Base-by-base conservation (phyloP, 2,888 invertebrate genomes). In the Acrobeloides nanus region DNA sequence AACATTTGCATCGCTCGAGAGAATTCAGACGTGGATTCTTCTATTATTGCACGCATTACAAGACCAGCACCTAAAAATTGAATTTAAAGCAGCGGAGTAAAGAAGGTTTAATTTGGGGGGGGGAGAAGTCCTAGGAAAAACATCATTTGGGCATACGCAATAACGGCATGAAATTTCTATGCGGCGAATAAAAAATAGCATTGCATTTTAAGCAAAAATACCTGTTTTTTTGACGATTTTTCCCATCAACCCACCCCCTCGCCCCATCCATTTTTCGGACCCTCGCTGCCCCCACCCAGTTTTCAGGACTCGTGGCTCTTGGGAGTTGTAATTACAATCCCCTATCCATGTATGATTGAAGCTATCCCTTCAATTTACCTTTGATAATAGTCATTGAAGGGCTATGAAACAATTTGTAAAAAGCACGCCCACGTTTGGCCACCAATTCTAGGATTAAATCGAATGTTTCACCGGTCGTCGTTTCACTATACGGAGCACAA, bases 401-500 rank as follows among this genome's bases (percentile, higher is more conserved):
- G 69, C 85, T 85, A 81, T 87, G 86, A 76, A 92, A 92, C 33
- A 97, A 79, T 74, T 86, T 84, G 75, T 92, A 97, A 18, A 97
- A 79, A 51, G 85, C 84, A 47, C 92, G 82, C 5, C 95, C 95
- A 59, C 87, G 82, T 43, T 84, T 83, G 4, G 97, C 89, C 1
- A 95, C 92, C 83, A 95, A 84, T 76, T 89, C 88, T 38, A 65
- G 48, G 15, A 66, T 56, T 46, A 55, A 35, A 47, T 63, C 65
- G 76, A 92, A 92, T 74, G 89, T 88, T 73, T 87, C 87, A 41
- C 90, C 89, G 73, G 93, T 90, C 0, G 97, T 97, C 4, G 97
- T 99, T 78, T 99, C 97, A 73, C 90, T 89, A 78, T 95, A 97
- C 4, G 97, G 97, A 55, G 93, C 89, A 78, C 97, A 99, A 33